A percentile compares a stretch with the other conserved stretches of the same genome.
Conservation (phyloP, 2,888 invertebrate genomes). For the Pandemis heparana region DNA sequence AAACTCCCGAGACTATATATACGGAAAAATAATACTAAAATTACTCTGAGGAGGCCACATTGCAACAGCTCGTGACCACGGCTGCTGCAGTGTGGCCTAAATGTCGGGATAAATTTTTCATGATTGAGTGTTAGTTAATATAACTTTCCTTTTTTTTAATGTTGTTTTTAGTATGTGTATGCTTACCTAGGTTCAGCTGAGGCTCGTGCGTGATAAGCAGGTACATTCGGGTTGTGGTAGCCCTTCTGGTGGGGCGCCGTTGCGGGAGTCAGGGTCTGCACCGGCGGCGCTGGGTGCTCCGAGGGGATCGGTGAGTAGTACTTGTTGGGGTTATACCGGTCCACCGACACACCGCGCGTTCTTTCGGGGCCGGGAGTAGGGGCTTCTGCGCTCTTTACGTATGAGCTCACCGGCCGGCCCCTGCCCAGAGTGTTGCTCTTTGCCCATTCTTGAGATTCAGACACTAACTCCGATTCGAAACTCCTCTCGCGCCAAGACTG, state of each 20-base stretch:
- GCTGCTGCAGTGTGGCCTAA: too few species aligned
- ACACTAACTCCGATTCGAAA: constrained; percentile 74
- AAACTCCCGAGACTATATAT: too few species aligned
- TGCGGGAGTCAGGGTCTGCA: constrained; percentile 76
- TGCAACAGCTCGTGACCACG: too few species aligned
- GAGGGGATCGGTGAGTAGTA: constrained; percentile 73
- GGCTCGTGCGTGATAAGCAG: constrained; percentile 79
- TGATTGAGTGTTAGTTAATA: too few species aligned
- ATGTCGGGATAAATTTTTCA: too few species aligned
- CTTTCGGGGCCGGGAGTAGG: constrained; percentile 68
- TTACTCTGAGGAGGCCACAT: too few species aligned
- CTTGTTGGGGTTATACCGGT: constrained; percentile 77
- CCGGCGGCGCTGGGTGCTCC: constrained; percentile 78
- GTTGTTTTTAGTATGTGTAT: neutral
- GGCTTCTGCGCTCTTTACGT: constrained; percentile 60
- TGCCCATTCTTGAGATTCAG: constrained; percentile 73
- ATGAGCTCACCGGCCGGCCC: constrained; percentile 74
- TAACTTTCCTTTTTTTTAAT: too few species aligned
- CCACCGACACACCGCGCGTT: constrained; percentile 77
- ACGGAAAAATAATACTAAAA: too few species aligned
- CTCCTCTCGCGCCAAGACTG: constrained; percentile 79
- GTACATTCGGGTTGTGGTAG: constrained; percentile 78
- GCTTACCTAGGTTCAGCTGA: constrained; percentile 81
- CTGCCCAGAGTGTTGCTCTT: constrained; percentile 77
- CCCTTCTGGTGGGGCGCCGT: constrained; percentile 67